Evolutionary conservation across 2,797 vertebrate genomes (phyloP), one percentile per base, ranked within the genome.

Genomic region (Lepilemur septentrionalis): DNA sequence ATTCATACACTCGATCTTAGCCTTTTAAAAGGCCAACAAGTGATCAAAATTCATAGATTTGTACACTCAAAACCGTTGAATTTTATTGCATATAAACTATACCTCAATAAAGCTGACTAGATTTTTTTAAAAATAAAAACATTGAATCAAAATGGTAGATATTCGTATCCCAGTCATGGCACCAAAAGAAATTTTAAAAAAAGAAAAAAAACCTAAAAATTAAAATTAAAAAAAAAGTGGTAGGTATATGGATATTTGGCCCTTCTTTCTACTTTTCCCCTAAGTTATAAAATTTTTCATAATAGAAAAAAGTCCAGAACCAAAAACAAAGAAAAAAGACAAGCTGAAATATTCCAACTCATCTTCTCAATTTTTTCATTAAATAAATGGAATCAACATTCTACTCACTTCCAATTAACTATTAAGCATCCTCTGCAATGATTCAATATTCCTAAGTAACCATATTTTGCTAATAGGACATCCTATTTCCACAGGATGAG

Each of bases 281-380:
- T 69, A 89, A 38, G 7, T 75, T 43, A 67, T 8, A 93, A 59
- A 75, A 65, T 61, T 89, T 55, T 70, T 48, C 13, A 59, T 41
- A 81, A 80, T 65, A 10, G n/a, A 61, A 73, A 79, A 90, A 89
- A 38, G 1, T 48, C 30, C 48, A 85, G 30, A 86, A 81, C 91
- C 48, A 48, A 78, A 89, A 89, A 50, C 17, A 78, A 78, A 82
- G 11, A 82, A 75, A 87, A 87, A 89, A 88, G 12, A 80, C 43
- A 81, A 85, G 32, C 93, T 59, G 91, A 88, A 89, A 91, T 63
- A 88, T 84, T 41, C 73, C 70, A 75, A 10, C n/a, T 97, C 93
- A 52, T 57, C 9, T 46, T 15, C 46, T 73, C 48, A 91, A 57
- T 57, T 7, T 43, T 18, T 41, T 73, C 48, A 91, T 50, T 84